Evolutionary conservation across 2,888 invertebrate species (phyloP).

Genomic region (Drosophila nr. perissopoda): DNA sequence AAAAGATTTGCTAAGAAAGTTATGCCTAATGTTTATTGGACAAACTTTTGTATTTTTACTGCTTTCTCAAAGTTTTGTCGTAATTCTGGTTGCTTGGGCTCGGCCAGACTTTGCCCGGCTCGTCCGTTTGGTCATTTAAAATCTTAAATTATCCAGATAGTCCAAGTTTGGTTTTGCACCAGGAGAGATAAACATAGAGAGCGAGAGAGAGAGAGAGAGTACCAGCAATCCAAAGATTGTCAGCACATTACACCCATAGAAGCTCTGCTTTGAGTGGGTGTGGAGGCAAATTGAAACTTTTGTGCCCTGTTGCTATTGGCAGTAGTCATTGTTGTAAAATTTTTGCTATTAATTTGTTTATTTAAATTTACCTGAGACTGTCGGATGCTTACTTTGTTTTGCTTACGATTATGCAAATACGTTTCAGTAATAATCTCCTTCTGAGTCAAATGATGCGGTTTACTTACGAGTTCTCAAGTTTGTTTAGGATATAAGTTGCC

Average conservation of each 20-base stretch:
- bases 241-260: slow-evolving; percentile 67
- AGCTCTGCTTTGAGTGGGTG: not conserved
- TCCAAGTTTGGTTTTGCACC: slow-evolving; percentile 29
- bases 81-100: slow-evolving; percentile 56
- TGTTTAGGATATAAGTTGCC: slow-evolving; percentile 7
- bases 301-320: slow-evolving; percentile 53
- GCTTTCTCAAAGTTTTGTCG: slow-evolving; percentile 61
- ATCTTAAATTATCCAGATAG: slow-evolving; percentile 72
- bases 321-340: slow-evolving; percentile 60
- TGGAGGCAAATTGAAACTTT: slow-evolving; percentile 49
- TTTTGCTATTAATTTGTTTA: slow-evolving; percentile 63
- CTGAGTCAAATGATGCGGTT: slow-evolving; percentile 23
- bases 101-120: slow-evolving; percentile 7
- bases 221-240: slow-evolving; percentile 64
- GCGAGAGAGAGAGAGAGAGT: not conserved
- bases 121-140: slow-evolving; percentile 64
- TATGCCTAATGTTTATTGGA: slow-evolving; percentile 77
- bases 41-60: slow-evolving; percentile 77
- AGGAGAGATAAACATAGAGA: not conserved
- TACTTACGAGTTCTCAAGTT: slow-evolving; percentile 35
- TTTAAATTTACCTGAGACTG: slow-evolving; percentile 58
- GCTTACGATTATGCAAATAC: slow-evolving; percentile 54
- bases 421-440: slow-evolving; percentile 21
- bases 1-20: slow-evolving; percentile 56
- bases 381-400: slow-evolving; percentile 19